Base-by-base conservation (phyloP, 2,797 vertebrate species). In the Urocyon cinereoargenteus region DNA sequence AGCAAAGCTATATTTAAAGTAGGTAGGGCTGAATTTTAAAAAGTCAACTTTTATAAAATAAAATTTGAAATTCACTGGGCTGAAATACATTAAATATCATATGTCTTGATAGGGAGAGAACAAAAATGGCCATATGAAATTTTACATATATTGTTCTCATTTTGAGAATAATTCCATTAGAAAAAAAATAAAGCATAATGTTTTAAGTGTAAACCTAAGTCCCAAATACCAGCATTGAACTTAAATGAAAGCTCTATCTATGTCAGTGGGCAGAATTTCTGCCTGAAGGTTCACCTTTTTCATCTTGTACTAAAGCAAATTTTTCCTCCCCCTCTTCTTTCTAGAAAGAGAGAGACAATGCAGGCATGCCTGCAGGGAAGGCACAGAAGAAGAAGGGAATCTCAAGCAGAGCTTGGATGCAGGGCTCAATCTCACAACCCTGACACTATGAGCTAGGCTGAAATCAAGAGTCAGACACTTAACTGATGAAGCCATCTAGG, bases 31-130 rank as follows among this genome's bases (percentile, higher is more conserved):
- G 40, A 40, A 72, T 86, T 75, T 91, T 81, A 40, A 72, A 81
- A 90, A 86, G 3, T 34, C n/a, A 57, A 66, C 10, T 36, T 53
- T 75, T 28, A 66, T 36, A 59, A 84, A 68, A 77, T 87, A 82
- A 86, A 87, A 83, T 75, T 59, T 82, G n/a, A 75, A 82, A 77
- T 61, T 57, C 26, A 40, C 9, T 96, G 45, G 28, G 5, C 45
- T 94, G 21, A 91, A 86, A 90, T 62, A 79, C 10, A 73, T 4
- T 86, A 72, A 91, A 87, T 83, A 83, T 79, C 28, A 28, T 62
- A 40, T 61, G 18, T 77, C 59, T 91, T 36, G 51, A 91, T 4
- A 3, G 6, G 14, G 34, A 55, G 26, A 91, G 21, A 96, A 93
- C 36, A n/a, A 84, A 84, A 91, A 94, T 2, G 66, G 7, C 19